Conservation (phyloP, 2,797 vertebrate genomes). For the Darevskia nairensis region DNA sequence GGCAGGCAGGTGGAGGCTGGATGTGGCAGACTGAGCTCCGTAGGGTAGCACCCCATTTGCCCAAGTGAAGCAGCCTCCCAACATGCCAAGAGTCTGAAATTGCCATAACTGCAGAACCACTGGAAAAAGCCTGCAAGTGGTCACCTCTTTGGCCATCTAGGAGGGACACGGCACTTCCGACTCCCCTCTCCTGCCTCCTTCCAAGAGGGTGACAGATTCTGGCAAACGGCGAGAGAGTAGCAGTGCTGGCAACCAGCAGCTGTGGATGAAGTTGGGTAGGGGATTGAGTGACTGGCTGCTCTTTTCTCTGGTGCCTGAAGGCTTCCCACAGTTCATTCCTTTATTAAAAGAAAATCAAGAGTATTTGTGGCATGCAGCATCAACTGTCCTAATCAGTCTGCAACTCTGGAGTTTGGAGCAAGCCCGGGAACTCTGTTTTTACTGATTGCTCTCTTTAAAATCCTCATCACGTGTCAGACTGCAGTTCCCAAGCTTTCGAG, state of each 20-base stretch:
- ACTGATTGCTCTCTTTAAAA: conserved; percentile 52
- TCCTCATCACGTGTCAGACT: conserved; percentile 39
- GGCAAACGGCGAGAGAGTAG: too few relatives aligned
- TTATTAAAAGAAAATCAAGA: background rate
- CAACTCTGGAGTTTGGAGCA: background rate
- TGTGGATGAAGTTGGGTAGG: too few relatives aligned
- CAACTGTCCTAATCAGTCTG: background rate
- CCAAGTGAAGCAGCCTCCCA: too few relatives aligned
- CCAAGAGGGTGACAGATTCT: background rate
- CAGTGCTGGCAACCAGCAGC: too few relatives aligned
- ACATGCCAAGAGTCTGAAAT: background rate
- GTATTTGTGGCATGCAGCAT: background rate
- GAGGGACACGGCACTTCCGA: background rate
- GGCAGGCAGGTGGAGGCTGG: too few relatives aligned
- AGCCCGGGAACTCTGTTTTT: background rate
- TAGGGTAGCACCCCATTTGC: too few relatives aligned
- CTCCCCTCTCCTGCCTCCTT: background rate
- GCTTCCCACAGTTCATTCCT: background rate
- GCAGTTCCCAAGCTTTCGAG: conserved; percentile 51
- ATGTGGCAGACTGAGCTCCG: too few relatives aligned
- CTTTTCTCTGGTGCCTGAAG: background rate
- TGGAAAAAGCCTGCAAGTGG: background rate
- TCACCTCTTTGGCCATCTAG: background rate
- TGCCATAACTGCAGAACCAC: background rate
- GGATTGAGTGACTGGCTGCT: background rate